A percentile compares a stretch with the other conserved stretches of the same genome.
Evolutionary conservation across 2,888 invertebrate genomes (phyloP).

Genomic region (Stomorhina lunata): DNA sequence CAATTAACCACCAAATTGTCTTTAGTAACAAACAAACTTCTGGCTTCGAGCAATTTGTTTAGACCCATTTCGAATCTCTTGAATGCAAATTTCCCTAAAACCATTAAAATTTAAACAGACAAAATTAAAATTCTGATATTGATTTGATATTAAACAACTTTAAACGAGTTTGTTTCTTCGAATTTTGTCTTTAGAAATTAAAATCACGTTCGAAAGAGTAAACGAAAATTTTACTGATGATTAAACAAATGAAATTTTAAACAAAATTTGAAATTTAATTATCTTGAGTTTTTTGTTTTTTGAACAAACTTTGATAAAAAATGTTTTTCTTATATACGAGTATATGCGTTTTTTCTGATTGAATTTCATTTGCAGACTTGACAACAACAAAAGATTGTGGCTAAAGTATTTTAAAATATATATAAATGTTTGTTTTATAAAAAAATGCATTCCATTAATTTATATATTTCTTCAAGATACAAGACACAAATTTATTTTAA

Average conservation of each 20-base stretch:
- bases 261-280: not conserved
- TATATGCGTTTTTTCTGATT: not conserved
- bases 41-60: too few relatives aligned
- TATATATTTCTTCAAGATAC: too few relatives aligned
- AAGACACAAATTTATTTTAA: too few relatives aligned
- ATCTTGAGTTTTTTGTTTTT: not conserved
- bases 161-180: not conserved
- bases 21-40: too few relatives aligned
- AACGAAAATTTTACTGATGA: not conserved
- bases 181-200: not conserved
- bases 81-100: too few relatives aligned
- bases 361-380: not conserved
- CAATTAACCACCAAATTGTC: too few relatives aligned
- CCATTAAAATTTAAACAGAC: not conserved
- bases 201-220: slow-evolving; percentile 18
- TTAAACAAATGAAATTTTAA: slow-evolving; percentile 10
- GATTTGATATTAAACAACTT: not conserved
- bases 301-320: not conserved
- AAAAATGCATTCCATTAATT: too few relatives aligned
- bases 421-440: too few relatives aligned
- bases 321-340: not conserved
- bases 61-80: too few relatives aligned
- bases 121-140: not conserved
- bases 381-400: not conserved
- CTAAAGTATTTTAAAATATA: too few relatives aligned